These are phyloP conservation scores for Eilema sororculum DNA, from an alignment of 2,888 invertebrate genomes.

Conservation along the genomic window DNA sequence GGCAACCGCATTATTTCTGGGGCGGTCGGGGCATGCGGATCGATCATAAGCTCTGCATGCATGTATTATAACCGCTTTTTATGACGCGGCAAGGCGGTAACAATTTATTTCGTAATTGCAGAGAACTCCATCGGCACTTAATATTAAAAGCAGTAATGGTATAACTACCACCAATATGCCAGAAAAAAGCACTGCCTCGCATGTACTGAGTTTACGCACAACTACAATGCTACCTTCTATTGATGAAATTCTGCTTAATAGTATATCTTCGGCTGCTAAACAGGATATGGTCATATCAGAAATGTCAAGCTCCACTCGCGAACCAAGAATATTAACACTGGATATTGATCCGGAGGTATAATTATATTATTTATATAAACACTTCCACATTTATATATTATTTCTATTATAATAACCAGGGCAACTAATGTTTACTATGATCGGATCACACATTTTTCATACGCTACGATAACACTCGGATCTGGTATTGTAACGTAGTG, in stretches of 20 bases:
- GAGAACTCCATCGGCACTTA: conserved; percentile 85
- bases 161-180: conserved; percentile 81
- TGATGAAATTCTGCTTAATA: conserved; percentile 88
- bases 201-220: conserved; percentile 86
- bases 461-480: conserved; percentile 46
- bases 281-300: conserved; percentile 86
- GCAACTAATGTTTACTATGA: conserved; percentile 45
- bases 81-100: conserved; percentile 74
- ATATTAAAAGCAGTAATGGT: conserved; percentile 84
- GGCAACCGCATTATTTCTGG: conserved; percentile 54
- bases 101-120: conserved; percentile 84
- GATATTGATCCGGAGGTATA: conserved; percentile 89
- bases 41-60: conserved; percentile 73
- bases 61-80: conserved; percentile 67
- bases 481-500: conserved; percentile 47
- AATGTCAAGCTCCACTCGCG: conserved; percentile 83
- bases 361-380: conserved; percentile 69
- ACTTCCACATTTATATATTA: conserved; percentile 59
- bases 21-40: conserved; percentile 60
- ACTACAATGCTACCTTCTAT: conserved; percentile 87
- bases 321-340: conserved; percentile 87
- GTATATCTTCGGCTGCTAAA: conserved; percentile 88
- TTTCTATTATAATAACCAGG: conserved; percentile 42
- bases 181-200: conserved; percentile 86
- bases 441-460: conserved; percentile 47